Evolutionary conservation across 1,140 invertebrate genomes (phyloP).

Genomic region (Drosophila aff.): DNA sequence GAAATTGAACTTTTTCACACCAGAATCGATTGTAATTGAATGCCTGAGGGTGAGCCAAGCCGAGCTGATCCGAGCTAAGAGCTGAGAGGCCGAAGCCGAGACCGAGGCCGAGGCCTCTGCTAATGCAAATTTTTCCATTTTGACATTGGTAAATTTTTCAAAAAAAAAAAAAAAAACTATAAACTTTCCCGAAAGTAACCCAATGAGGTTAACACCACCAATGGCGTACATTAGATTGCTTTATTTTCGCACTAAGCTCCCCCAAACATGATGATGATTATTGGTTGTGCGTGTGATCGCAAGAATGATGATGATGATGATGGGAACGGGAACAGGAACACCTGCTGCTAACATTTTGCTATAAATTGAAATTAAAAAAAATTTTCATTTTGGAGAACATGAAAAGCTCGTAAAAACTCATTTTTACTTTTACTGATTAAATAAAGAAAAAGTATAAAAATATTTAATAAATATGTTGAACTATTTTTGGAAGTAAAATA

Average conservation of each 20-base stretch:
- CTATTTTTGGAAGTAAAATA: neutral
- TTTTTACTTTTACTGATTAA: no score
- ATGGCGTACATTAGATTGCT: conserved; percentile 83
- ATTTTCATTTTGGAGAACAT: conserved; percentile 38
- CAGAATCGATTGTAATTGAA: conserved; percentile 84
- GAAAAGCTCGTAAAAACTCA: conserved; percentile 1
- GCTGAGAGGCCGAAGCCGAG: conserved; percentile 16
- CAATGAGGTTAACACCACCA: conserved; percentile 74
- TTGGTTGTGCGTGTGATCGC: conserved; percentile 17
- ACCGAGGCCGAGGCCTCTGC: conserved; percentile 45
- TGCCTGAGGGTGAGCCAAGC: conserved; percentile 68
- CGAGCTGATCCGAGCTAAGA: conserved; percentile 7
- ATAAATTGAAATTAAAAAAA: conserved; percentile 73
- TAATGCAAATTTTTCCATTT: conserved; percentile 81
- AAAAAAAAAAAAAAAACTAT: conserved; percentile 51
- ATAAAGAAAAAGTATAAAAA: no score
- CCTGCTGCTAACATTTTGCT: conserved; percentile 79
- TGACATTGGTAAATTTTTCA: conserved; percentile 81
- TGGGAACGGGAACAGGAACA: conserved; percentile 52
- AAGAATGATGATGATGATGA: conserved; percentile 18
- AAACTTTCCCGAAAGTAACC: conserved; percentile 58
- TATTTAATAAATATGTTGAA: neutral
- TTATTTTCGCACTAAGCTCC: conserved; percentile 58
- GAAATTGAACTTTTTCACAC: conserved; percentile 84
- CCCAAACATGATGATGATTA: conserved; percentile 13